Conservation (phyloP, 1,140 invertebrate genomes). For the Brachionus manjavacas region DNA sequence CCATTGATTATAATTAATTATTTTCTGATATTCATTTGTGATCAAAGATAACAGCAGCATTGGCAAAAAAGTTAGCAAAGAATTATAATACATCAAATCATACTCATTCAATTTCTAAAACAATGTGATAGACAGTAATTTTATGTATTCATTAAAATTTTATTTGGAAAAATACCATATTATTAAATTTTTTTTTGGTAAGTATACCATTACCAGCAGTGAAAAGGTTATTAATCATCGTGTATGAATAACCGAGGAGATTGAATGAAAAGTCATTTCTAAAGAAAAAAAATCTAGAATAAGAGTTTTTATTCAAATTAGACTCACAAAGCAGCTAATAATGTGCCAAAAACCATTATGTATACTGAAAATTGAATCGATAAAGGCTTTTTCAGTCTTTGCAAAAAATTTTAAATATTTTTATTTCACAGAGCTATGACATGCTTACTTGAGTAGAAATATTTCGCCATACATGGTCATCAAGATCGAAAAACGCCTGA, state of each 20-base stretch:
- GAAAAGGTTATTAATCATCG: conserved; percentile 76
- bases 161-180: conserved; percentile 76
- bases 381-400: conserved; percentile 56
- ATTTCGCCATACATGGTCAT: conserved; percentile 95
- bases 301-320: conserved; percentile 47
- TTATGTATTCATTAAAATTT: conserved; percentile 67
- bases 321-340: conserved; percentile 61
- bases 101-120: background rate
- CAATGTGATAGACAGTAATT: background rate
- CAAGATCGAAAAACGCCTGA: conserved; percentile 89
- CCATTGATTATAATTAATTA: background rate
- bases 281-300: background rate
- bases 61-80: conserved; percentile 72
- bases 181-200: conserved; percentile 92
- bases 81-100: background rate
- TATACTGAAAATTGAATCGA: conserved; percentile 79
- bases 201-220: conserved; percentile 94
- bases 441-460: conserved; percentile 69
- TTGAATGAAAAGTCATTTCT: conserved; percentile 87
- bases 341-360: conserved; percentile 87
- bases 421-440: background rate
- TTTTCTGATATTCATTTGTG: background rate
- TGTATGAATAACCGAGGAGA: conserved; percentile 77
- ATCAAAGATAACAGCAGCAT: conserved; percentile 52
- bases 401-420: background rate